Base-by-base conservation (phyloP, 2,113 vertebrate species). In the Cnemophilus loriae region DNA sequence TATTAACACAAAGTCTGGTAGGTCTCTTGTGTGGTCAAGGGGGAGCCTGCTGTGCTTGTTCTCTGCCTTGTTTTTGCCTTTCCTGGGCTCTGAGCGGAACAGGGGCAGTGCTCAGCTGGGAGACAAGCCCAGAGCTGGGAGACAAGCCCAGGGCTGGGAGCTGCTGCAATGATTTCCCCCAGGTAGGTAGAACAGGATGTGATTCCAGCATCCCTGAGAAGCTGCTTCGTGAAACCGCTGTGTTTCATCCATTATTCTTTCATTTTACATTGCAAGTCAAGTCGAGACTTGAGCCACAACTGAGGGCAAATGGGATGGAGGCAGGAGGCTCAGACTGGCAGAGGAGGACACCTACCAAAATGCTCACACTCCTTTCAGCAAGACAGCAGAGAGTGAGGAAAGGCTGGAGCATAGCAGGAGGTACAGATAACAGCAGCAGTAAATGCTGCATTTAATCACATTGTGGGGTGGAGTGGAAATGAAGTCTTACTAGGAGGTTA, bases 401-500 rank as follows among this genome's bases (percentile, higher is more conserved):
- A 69, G 22, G 71, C 46, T 86, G 73, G n/a, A 74, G 42, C 3
- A 3, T 61, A 61, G 63, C 53, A 46, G 55, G 77, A 57, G 87
- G 35, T 65, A 16, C 49, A 32, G 23, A 70, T 57, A 73, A 77
- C 59, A 78, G 64, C 59, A 78, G 64, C 68, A 78, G 60, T 70
- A 67, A 94, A 87, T 32, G 64, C 82, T 67, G n/a, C 21, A 32
- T 78, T 90, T 95, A 81, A 93, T 95, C 89, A 70, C 13, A 7
- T 17, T 77, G 28, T 44, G 28, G 30, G 6, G 30, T 59, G 50
- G 24, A n/a, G 24, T 93, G 42, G 71, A 81, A 92, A 69, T 80
- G 27, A 89, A 94, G 11, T 59, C 50, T 68, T 73, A 41, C 59
- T 70, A 17, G 46, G 49, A 79, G 32, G 7, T 44, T 70, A 10